phyloP scores from a whole-genome alignment of 2,113 vertebrate genomes.

The Ahaetulla prasina region DNA sequence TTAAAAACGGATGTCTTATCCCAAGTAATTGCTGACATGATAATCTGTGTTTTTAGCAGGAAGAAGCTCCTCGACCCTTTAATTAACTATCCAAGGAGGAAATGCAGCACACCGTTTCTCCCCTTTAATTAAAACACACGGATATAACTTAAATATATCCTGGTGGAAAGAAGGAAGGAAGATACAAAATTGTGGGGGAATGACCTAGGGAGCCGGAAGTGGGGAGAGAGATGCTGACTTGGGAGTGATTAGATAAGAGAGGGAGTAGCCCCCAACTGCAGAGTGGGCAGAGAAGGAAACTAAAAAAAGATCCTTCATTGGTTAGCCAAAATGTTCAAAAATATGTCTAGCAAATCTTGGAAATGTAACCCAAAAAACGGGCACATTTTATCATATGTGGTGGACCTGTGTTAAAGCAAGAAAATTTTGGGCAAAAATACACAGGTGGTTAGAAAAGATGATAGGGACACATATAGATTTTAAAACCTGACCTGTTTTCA shows the following conservation, averaged over 20 bases:
- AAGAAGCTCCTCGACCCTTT: neutral
- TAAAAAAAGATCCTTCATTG: neutral
- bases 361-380: too few species aligned
- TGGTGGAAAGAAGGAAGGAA: neutral
- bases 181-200: neutral
- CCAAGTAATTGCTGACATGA: neutral
- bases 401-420: too few species aligned
- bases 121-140: constrained; percentile 4
- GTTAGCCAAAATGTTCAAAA: too few species aligned
- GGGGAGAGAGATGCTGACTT: neutral
- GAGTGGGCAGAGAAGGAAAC: neutral
- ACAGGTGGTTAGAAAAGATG: too few species aligned
- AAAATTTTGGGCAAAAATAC: too few species aligned
- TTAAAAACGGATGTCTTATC: constrained; percentile 9
- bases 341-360: too few species aligned
- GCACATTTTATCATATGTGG: too few species aligned
- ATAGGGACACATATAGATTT: too few species aligned
- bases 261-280: neutral
- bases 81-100: constrained; percentile 21
- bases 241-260: neutral
- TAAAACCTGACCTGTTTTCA: too few species aligned
- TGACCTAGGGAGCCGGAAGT: neutral
- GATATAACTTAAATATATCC: constrained; percentile 10
- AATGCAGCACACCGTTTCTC: neutral
- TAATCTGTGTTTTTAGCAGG: constrained; percentile 1